phyloP scores from a whole-genome alignment of 1,140 invertebrate genomes.

The Drosophila hydei region DNA sequence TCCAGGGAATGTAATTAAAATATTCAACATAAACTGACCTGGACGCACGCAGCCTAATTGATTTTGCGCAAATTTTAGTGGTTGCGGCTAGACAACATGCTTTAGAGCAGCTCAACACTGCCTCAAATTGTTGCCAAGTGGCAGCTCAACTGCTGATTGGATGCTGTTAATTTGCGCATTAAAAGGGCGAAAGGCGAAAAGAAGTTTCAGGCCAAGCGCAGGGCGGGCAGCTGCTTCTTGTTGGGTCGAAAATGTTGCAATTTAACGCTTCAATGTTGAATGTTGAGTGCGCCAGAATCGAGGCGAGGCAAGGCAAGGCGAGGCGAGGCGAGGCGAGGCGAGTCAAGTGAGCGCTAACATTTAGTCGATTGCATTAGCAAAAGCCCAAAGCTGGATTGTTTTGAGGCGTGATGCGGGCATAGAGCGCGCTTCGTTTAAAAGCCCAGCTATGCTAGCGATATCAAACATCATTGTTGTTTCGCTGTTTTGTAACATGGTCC shows the following conservation, averaged over 20 bases:
- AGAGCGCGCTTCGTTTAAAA: conserved; percentile 1
- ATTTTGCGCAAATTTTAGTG: background rate
- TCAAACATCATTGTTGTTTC: conserved; percentile 47
- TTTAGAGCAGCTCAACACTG: too few species aligned
- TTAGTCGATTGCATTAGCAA: conserved; percentile 36
- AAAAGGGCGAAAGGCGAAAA: background rate
- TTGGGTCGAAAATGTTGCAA: background rate
- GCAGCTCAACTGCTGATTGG: background rate
- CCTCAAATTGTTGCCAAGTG: background rate
- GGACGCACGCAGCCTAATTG: background rate
- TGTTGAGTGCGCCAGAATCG: background rate
- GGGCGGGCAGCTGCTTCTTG: too few species aligned
- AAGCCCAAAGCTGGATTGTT: conserved; percentile 12
- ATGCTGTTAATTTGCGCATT: conserved; percentile 31
- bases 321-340: too few species aligned
- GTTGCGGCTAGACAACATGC: background rate
- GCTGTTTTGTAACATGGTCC: conserved; percentile 25
- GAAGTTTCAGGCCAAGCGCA: too few species aligned
- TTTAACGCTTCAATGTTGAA: background rate
- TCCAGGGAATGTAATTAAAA: background rate
- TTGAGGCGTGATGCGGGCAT: background rate
- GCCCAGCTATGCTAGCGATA: conserved; percentile 26
- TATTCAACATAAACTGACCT: background rate
- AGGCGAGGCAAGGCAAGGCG: too few species aligned
- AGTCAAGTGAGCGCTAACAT: conserved; percentile 14